Evolutionary conservation across 2,113 vertebrate species (phyloP).

Genomic region (Cacatua alba): DNA sequence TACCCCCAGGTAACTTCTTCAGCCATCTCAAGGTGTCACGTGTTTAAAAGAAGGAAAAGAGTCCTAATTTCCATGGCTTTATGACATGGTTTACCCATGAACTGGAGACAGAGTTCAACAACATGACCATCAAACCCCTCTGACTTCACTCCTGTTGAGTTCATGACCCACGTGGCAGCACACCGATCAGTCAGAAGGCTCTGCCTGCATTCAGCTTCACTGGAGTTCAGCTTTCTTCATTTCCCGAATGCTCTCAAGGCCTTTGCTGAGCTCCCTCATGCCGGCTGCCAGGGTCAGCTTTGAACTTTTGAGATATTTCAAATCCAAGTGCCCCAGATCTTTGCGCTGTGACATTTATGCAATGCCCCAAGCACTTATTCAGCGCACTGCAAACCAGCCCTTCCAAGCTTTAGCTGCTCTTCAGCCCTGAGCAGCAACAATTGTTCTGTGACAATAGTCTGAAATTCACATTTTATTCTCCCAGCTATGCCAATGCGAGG

Average conservation of each 20-base stretch:
- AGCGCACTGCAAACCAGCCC: background rate
- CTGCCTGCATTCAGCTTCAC: background rate
- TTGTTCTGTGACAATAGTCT: background rate
- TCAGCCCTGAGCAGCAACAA: background rate
- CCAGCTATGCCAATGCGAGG: background rate
- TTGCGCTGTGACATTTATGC: background rate
- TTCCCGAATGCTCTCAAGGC: background rate
- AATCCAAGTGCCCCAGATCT: background rate
- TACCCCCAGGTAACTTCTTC: background rate
- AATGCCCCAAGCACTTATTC: background rate
- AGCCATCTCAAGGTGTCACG: background rate
- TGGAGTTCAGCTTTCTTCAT: background rate
- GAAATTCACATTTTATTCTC: background rate
- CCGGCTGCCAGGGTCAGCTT: background rate
- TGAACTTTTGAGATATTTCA: background rate
- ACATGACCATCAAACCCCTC: background rate
- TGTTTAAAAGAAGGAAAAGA: background rate
- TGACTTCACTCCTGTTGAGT: background rate
- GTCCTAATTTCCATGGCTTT: background rate
- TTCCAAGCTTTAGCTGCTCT: background rate
- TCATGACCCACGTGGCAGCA: background rate
- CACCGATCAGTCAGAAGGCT: background rate
- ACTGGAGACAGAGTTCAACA: background rate
- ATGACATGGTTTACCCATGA: background rate
- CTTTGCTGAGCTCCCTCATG: background rate